Evolutionary conservation across 2,888 invertebrate species (phyloP).

Genomic region (Nephrotoma appendiculata): DNA sequence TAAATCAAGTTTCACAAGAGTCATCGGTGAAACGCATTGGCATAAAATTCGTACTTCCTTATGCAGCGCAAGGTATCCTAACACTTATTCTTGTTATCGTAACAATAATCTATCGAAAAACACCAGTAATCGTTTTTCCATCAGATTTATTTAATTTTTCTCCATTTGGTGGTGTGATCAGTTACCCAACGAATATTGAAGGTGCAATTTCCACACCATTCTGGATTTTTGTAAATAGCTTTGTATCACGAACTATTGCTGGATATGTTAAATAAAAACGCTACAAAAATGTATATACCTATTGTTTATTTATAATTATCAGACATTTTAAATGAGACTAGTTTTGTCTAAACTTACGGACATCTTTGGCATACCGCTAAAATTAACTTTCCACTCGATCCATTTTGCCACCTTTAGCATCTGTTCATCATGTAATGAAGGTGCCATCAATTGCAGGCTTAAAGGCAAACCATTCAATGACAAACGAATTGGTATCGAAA

Average conservation of each 20-base stretch:
- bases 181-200: slow-evolving; percentile 34
- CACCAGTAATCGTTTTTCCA: slow-evolving; percentile 33
- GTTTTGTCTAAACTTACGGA: not conserved
- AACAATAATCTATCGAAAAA: slow-evolving; percentile 31
- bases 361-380: slow-evolving; percentile 18
- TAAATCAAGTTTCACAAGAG: not conserved
- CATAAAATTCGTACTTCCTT: slow-evolving; percentile 19
- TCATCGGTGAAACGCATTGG: slow-evolving; percentile 5
- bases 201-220: slow-evolving; percentile 37
- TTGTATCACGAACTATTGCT: slow-evolving; percentile 26
- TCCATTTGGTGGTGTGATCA: slow-evolving; percentile 34
- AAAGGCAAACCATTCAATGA: slow-evolving; percentile 64
- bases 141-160: slow-evolving; percentile 28
- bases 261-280: slow-evolving; percentile 11
- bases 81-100: slow-evolving; percentile 26
- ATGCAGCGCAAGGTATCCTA: slow-evolving; percentile 28
- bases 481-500: slow-evolving; percentile 68
- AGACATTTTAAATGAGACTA: not conserved
- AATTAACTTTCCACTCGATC: slow-evolving; percentile 54
- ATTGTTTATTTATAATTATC: not conserved
- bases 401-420: slow-evolving; percentile 66
- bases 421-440: slow-evolving; percentile 55
- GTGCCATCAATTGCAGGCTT: slow-evolving; percentile 79
- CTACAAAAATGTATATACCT: not conserved
- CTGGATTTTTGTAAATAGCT: slow-evolving; percentile 37